Evolutionary conservation across 53 echinoderm and acorn worm genomes (phyloP).

Genomic region (Pentamera pediparva): DNA sequence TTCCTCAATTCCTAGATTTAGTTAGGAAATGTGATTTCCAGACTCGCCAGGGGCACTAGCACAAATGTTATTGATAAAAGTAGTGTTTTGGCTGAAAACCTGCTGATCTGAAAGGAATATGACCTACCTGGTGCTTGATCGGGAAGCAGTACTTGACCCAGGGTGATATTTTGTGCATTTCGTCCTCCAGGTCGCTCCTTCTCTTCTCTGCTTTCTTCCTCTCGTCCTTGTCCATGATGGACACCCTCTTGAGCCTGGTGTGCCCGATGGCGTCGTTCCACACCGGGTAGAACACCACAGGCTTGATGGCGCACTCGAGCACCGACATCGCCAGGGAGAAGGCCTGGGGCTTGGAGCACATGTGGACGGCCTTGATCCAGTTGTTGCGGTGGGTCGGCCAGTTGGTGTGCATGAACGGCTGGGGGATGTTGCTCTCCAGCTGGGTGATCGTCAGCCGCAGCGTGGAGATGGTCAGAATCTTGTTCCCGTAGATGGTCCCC

Average conservation of each 20-base stretch:
- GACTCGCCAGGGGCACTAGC: too few species aligned
- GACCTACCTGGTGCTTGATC: conserved; percentile 85
- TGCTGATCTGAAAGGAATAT: too few species aligned
- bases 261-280: conserved; percentile 90
- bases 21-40: too few species aligned
- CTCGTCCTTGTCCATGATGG: conserved; percentile 83
- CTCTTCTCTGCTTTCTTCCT: conserved; percentile 79
- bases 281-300: conserved; percentile 80
- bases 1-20: too few species aligned
- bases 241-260: conserved; percentile 61
- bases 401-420: conserved; percentile 95
- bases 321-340: conserved; percentile 94
- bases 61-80: neutral
- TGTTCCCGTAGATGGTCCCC: conserved; percentile 87
- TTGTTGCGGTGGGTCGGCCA: conserved; percentile 91
- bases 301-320: conserved; percentile 95
- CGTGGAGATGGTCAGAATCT: conserved; percentile 76
- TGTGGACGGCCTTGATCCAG: conserved; percentile 98
- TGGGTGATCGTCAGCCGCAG: conserved; percentile 76
- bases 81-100: too few species aligned
- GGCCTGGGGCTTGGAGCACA: conserved; percentile 96
- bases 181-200: conserved; percentile 77
- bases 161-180: conserved; percentile 63
- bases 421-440: conserved; percentile 75
- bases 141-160: conserved; percentile 99